Evolutionary conservation across 1,140 invertebrate genomes (phyloP).

Genomic region (Drosophila athabasca): DNA sequence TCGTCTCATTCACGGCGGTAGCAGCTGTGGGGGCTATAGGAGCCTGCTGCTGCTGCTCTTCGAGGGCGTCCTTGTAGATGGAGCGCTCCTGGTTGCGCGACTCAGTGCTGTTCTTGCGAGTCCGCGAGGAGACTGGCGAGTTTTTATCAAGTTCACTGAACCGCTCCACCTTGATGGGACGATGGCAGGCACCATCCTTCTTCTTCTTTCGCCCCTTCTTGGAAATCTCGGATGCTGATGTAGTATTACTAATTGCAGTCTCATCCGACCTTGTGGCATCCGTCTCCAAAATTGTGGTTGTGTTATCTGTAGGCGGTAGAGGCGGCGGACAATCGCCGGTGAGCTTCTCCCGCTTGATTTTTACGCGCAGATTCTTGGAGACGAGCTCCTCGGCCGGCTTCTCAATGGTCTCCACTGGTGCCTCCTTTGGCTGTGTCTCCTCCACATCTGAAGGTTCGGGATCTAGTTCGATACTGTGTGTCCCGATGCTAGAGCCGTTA

Average conservation of each 20-base stretch:
- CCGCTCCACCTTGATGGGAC: conserved; percentile 76
- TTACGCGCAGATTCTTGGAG: conserved; percentile 37
- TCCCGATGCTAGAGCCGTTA: background rate
- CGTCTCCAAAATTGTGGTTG: conserved; percentile 26
- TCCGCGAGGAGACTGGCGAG: conserved; percentile 60
- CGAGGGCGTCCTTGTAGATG: conserved; percentile 74
- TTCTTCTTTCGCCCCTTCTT: conserved; percentile 65
- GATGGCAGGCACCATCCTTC: conserved; percentile 51
- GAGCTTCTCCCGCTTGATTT: conserved; percentile 72
- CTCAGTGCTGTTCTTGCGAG: conserved; percentile 55
- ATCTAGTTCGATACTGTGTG: conserved; percentile 1
- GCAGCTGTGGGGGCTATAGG: background rate
- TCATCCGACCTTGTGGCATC: conserved; percentile 33
- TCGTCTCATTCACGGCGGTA: conserved; percentile 35
- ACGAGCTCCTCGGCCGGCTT: background rate
- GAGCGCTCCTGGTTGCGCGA: conserved; percentile 51
- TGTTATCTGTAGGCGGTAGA: background rate
- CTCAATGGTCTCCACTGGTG: background rate
- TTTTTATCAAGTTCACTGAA: conserved; percentile 66
- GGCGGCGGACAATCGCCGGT: conserved; percentile 28
- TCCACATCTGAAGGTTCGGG: background rate
- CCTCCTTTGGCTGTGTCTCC: background rate
- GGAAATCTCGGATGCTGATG: conserved; percentile 10
- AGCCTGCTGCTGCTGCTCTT: background rate
- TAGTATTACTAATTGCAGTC: conserved; percentile 39